A percentile compares a stretch with the other conserved stretches of the same genome.
These are phyloP conservation scores for Lithobates sylvaticus DNA, from an alignment of 2,797 vertebrate species.

Conservation along the genomic window DNA sequence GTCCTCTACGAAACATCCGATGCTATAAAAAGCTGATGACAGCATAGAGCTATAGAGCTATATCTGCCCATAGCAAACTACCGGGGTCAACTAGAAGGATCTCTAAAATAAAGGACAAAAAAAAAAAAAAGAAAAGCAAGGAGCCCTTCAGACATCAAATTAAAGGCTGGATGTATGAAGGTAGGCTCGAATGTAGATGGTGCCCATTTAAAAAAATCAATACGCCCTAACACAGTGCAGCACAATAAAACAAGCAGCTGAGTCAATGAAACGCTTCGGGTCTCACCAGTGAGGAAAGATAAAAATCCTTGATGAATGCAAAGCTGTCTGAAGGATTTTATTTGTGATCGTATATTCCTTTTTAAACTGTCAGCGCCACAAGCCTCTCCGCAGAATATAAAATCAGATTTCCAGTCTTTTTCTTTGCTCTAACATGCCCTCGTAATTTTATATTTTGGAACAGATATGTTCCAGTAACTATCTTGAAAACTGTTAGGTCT, in stretches of 20 bases:
- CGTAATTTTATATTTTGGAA: neutral
- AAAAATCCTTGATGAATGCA: conserved; percentile 20
- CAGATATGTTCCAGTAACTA: neutral
- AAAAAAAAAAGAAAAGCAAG: conserved; percentile 10
- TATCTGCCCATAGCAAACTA: neutral
- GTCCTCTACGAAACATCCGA: neutral
- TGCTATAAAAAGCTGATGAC: neutral
- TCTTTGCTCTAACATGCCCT: neutral
- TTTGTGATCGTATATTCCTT: neutral
- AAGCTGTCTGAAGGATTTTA: neutral
- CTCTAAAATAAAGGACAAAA: conserved; percentile 21
- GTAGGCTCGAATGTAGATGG: neutral
- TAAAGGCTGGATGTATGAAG: conserved; percentile 2
- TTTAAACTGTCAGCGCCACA: neutral
- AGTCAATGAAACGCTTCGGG: conserved; percentile 22
- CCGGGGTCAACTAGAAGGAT: neutral
- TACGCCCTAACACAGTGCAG: conserved; percentile 16
- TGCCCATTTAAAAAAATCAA: conserved; percentile 43
- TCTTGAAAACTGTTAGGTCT: neutral
- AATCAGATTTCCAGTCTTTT: neutral
- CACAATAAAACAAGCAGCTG: conserved; percentile 8
- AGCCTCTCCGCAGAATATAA: neutral
- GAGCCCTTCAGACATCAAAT: conserved; percentile 17
- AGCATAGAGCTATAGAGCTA: neutral
- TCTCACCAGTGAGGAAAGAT: neutral